These are phyloP conservation scores for Muntiacus muntjak DNA, from an alignment of 2,113 vertebrate genomes.

Conservation along the genomic window DNA sequence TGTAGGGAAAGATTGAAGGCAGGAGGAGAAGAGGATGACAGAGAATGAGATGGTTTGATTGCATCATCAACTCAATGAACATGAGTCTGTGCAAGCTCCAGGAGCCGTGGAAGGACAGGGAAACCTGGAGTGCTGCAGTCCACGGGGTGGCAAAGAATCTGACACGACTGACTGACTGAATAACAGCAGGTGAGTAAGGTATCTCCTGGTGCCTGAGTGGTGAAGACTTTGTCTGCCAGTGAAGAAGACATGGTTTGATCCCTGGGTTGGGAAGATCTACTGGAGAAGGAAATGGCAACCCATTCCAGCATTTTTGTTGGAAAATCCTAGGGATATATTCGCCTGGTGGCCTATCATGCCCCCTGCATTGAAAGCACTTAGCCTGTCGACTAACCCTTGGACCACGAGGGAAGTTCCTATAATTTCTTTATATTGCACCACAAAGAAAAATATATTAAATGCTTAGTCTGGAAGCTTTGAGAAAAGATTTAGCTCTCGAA, in stretches of 20 bases:
- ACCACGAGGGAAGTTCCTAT: neutral
- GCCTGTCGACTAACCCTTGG: neutral
- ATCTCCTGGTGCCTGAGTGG: neutral
- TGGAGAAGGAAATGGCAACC: neutral
- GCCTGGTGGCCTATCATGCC: neutral
- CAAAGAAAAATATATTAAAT: neutral
- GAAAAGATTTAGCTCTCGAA: neutral
- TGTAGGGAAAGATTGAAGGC: neutral
- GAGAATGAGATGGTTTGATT: neutral
- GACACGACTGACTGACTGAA: neutral
- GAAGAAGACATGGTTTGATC: neutral
- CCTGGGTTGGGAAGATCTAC: neutral
- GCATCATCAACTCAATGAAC: neutral
- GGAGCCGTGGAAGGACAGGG: neutral
- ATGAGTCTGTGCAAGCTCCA: neutral
- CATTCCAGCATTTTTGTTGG: neutral
- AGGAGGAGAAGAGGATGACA: neutral
- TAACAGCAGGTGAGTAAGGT: neutral
- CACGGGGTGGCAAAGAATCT: neutral
- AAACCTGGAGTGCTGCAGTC: neutral
- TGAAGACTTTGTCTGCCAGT: neutral
- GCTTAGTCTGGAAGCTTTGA: neutral
- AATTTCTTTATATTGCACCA: neutral
- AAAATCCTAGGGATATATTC: neutral
- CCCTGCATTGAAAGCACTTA: neutral